phyloP scores from a whole-genome alignment of 1,140 invertebrate species.

The Araneus ventricosus region DNA sequence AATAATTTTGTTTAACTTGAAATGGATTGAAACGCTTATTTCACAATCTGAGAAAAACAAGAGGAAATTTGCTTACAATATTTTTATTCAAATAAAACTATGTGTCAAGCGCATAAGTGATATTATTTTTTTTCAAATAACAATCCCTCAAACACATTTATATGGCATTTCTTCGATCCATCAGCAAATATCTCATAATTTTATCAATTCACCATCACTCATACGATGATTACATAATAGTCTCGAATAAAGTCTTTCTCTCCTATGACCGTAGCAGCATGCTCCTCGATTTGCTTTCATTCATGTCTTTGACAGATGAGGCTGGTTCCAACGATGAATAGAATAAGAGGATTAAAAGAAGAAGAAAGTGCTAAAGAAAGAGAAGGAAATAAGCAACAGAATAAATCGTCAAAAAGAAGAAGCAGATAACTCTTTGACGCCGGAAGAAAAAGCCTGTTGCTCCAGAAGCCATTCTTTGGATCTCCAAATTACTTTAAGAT shows the following conservation, averaged over 20 bases:
- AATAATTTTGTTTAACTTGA: too few relatives aligned
- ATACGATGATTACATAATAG: conserved; percentile 9
- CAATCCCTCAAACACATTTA: background rate
- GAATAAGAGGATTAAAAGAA: background rate
- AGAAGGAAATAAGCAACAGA: background rate
- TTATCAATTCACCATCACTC: conserved; percentile 1
- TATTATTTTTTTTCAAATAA: background rate
- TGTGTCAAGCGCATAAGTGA: background rate
- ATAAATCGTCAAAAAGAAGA: background rate
- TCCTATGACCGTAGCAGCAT: background rate
- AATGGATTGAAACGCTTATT: too few relatives aligned
- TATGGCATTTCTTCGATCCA: background rate
- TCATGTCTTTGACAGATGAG: background rate
- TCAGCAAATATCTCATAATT: conserved; percentile 5
- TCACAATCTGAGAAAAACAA: too few relatives aligned
- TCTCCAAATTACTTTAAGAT: too few relatives aligned
- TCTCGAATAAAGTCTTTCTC: background rate
- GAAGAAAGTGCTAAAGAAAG: background rate
- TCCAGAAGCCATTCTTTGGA: too few relatives aligned
- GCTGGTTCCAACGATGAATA: background rate
- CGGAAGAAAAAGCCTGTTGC: conserved; percentile 50
- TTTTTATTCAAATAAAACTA: background rate
- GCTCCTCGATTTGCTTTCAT: conserved; percentile 2
- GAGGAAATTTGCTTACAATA: too few relatives aligned
- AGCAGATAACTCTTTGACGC: background rate